Evolutionary conservation across 2,797 vertebrate genomes (phyloP).

Genomic region (Argyrosomus regius): DNA sequence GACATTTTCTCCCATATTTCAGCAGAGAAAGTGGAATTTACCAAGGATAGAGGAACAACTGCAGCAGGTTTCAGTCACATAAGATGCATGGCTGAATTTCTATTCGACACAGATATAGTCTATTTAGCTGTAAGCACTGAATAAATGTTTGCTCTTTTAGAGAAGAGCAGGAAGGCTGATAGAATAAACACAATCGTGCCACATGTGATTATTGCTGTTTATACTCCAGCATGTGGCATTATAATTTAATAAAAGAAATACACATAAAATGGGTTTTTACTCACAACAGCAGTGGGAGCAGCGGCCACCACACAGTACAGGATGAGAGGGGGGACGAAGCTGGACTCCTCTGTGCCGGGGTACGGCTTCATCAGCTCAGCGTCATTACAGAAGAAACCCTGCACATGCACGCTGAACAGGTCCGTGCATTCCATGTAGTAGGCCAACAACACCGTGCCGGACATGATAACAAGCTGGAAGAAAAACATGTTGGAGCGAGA

Average conservation of each 20-base stretch:
- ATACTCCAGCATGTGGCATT: not conserved
- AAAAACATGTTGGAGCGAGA: constrained; percentile 83
- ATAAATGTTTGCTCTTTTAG: not conserved
- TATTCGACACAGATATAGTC: not conserved
- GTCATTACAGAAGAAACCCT: constrained; percentile 99
- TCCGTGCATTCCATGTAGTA: constrained; percentile 99
- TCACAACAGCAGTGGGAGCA: constrained; percentile 93
- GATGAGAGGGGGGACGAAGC: constrained; percentile 95
- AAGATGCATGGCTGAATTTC: not conserved
- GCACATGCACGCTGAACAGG: constrained; percentile 95
- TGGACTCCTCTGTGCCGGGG: constrained; percentile 93
- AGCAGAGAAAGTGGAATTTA: constrained; percentile 8
- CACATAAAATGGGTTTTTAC: constrained; percentile 69
- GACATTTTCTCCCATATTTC: constrained; percentile 8
- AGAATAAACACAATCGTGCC: not conserved
- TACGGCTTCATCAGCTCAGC: constrained; percentile 98
- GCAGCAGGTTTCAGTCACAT: not conserved
- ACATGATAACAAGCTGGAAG: constrained; percentile 99
- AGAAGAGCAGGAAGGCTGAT: not conserved
- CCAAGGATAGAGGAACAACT: not conserved
- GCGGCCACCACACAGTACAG: constrained; percentile 96
- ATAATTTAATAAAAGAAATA: not conserved
- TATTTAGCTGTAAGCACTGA: not conserved
- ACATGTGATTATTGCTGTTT: not conserved
- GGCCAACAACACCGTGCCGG: constrained; percentile 95